Base-by-base conservation (phyloP, 1,140 invertebrate species). In the Portunus trituberculatus region DNA sequence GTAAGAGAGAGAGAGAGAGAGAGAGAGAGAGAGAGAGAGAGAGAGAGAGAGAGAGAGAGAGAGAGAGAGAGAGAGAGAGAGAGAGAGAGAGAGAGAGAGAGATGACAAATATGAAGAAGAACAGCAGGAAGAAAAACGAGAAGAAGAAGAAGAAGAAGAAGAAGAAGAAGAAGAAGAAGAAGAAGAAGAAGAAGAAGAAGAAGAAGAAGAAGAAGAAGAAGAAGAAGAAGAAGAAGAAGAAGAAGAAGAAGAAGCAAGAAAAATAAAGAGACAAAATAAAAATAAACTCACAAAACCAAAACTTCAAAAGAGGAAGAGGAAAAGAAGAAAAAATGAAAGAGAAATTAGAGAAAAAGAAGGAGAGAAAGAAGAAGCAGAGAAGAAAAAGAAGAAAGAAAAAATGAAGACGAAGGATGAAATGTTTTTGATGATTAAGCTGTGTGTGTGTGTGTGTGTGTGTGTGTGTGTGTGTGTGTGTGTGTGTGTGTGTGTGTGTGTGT, bases 401-500 rank as follows among this genome's bases (percentile, higher is more conserved):
- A 39, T 39, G 39, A 39, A 39, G 39, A 6, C 39, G 39, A 6
- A 39, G 39, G 39, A 39, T 39, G 39, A 39, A 39, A 39, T 39
- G 39, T 39, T 20, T 46, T 46, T 76, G 67, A 76, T 76, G 67
- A 76, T 76, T 76, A 76, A 76, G 20, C 67, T 76, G 67, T 76
- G 67, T 46, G 88, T 46, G 39, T 20, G 88, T 46, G 88, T 25
- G 45, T 46, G 88, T 46, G 88, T 25, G 45, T 46, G 88, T 46
- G 88, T 46, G 45, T n/a, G 88, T 46, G 88, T 46, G 88, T 46
- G 88, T 46, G 88, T 46, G 45, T 6, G 88, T 25, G 88, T 46
- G 88, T 46, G 88, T 46, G 88, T 46, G 88, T 46, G 88, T 46
- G 88, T 46, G 88, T 46, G 88, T 46, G 88, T 46, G 88, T 46